A percentile compares a stretch with the other conserved stretches of the same genome.
phyloP scores from a whole-genome alignment of 2,888 invertebrate genomes.

The Augochlorella aurata region DNA sequence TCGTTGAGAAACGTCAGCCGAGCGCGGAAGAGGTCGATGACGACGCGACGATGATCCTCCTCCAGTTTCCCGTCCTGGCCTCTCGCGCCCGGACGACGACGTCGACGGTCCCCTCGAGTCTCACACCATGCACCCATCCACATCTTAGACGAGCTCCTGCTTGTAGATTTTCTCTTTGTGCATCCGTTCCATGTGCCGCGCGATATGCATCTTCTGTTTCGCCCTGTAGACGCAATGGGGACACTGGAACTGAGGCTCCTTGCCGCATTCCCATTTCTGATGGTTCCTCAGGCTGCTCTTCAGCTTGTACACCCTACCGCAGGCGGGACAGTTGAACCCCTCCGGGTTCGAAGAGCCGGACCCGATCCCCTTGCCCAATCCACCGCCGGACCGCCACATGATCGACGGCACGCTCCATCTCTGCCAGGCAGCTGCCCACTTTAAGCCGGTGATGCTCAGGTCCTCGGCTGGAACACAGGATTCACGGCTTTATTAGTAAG shows the following conservation, averaged over 20 bases:
- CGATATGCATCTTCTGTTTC: conserved; percentile 82
- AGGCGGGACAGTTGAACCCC: conserved; percentile 90
- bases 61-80: not conserved
- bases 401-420: conserved; percentile 81
- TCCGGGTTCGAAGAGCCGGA: conserved; percentile 79
- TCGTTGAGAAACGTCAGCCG: conserved; percentile 43
- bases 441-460: conserved; percentile 88
- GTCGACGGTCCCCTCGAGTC: conserved; percentile 45
- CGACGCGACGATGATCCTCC: not conserved
- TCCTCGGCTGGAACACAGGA: conserved; percentile 85
- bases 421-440: conserved; percentile 87
- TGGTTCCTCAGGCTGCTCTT: conserved; percentile 87
- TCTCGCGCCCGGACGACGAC: conserved; percentile 49
- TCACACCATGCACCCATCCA: conserved; percentile 14
- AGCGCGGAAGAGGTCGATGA: conserved; percentile 40
- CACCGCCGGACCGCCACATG: conserved; percentile 80
- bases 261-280: conserved; percentile 82
- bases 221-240: conserved; percentile 81
- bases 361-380: conserved; percentile 77
- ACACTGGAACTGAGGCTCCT: conserved; percentile 82
- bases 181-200: conserved; percentile 83
- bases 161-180: conserved; percentile 82
- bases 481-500: conserved; percentile 75
- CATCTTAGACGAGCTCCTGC: conserved; percentile 78
- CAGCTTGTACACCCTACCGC: conserved; percentile 92